phyloP scores from a whole-genome alignment of 2,888 invertebrate genomes.

The Miltochrista miniata region DNA sequence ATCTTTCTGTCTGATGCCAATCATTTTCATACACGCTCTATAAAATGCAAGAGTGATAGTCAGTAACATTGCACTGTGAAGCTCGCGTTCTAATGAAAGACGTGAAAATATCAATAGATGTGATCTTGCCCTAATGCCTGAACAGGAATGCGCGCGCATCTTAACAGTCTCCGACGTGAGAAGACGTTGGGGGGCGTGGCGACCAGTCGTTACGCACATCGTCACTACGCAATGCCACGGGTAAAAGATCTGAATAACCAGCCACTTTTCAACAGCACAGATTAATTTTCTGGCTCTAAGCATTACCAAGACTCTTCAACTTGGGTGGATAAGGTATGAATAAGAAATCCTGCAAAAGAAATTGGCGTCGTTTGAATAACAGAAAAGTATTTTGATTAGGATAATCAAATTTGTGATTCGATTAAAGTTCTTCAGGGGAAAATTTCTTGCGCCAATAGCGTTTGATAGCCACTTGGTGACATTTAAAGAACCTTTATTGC shows the following conservation, averaged over 20 bases:
- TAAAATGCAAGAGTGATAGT: too few relatives aligned
- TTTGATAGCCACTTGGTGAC: not conserved
- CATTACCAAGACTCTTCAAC: slow-evolving; percentile 15
- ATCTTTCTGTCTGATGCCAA: too few relatives aligned
- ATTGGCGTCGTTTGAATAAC: slow-evolving; percentile 14
- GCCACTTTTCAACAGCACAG: slow-evolving; percentile 24
- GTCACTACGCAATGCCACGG: slow-evolving; percentile 66
- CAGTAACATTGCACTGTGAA: too few relatives aligned
- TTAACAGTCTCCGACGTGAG: slow-evolving; percentile 50
- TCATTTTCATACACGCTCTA: too few relatives aligned
- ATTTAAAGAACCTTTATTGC: too few relatives aligned
- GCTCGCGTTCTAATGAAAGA: too few relatives aligned
- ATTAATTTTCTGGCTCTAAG: slow-evolving; percentile 13
- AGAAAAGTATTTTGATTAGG: slow-evolving; percentile 16
- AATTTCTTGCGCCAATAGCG: not conserved
- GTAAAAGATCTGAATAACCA: slow-evolving; percentile 52
- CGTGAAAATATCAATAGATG: slow-evolving; percentile 40
- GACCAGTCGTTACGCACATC: slow-evolving; percentile 68
- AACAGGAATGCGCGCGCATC: slow-evolving; percentile 77
- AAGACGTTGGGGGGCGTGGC: slow-evolving; percentile 76
- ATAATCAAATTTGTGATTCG: slow-evolving; percentile 14
- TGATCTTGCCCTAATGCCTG: slow-evolving; percentile 61
- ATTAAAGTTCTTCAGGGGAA: not conserved
- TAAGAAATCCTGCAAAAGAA: slow-evolving; percentile 22
- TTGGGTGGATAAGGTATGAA: slow-evolving; percentile 30